Conservation (phyloP, 2,113 vertebrate genomes). For the Ophthalmolycus amberensis region DNA sequence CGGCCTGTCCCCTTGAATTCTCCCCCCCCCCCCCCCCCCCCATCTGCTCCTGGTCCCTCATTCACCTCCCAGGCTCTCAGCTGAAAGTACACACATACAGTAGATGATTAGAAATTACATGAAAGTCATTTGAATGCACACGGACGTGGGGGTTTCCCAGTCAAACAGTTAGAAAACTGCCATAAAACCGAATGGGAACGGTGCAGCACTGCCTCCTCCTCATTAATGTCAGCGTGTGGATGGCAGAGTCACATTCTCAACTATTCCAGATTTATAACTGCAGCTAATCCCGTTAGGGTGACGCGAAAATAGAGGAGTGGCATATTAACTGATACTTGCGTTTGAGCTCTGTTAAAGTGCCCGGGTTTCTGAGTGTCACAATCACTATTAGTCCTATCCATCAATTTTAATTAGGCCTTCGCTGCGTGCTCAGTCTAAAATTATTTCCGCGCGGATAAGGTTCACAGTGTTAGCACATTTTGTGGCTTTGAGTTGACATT, state of each 20-base stretch:
- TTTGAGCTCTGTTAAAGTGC: constrained; percentile 54
- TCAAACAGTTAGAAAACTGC: constrained; percentile 21
- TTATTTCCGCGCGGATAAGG: constrained; percentile 51
- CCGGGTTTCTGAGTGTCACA: constrained; percentile 61
- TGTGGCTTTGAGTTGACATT: constrained; percentile 60
- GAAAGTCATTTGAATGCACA: constrained; percentile 37
- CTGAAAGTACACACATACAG: constrained; percentile 41
- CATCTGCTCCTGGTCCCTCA: constrained; percentile 69
- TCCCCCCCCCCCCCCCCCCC: constrained; percentile 46
- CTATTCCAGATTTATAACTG: constrained; percentile 67
- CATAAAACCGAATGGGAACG: constrained; percentile 28
- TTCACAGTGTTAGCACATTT: constrained; percentile 60
- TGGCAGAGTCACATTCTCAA: constrained; percentile 53
- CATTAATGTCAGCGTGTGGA: constrained; percentile 60
- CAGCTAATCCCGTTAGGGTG: constrained; percentile 67
- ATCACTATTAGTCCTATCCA: constrained; percentile 67
- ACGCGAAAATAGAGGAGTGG: constrained; percentile 52
- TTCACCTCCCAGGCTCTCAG: constrained; percentile 52
- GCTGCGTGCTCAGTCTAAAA: constrained; percentile 42
- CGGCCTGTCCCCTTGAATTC: constrained; percentile 67
- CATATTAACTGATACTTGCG: constrained; percentile 62
- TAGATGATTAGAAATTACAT: constrained; percentile 51
- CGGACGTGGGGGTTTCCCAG: constrained; percentile 38
- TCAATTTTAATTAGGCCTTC: constrained; percentile 76
- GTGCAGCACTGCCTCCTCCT: constrained; percentile 36